A percentile compares a stretch with the other conserved stretches of the same genome.
These are phyloP conservation scores for Poecilia velifera DNA, from an alignment of 2,797 vertebrate genomes.

Conservation along the genomic window DNA sequence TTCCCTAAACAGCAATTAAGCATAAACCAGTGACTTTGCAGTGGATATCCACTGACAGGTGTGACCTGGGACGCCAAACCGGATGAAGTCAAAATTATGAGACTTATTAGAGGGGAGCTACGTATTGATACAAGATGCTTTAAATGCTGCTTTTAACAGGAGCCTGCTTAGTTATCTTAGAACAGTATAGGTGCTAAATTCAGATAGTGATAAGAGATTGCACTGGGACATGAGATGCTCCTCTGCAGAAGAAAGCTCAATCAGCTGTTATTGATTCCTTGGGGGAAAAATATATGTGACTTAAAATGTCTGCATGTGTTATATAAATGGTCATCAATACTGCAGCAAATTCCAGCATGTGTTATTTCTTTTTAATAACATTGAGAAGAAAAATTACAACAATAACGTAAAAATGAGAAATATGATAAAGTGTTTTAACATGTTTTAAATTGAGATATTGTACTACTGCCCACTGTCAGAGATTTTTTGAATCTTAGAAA, in stretches of 20 bases:
- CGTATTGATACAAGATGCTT: neutral
- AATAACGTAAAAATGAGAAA: neutral
- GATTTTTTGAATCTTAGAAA: neutral
- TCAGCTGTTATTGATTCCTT: neutral
- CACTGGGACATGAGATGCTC: neutral
- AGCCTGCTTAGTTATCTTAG: neutral
- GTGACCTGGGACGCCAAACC: slow-evolving; percentile 22
- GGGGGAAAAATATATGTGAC: neutral
- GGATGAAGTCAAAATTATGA: slow-evolving; percentile 11
- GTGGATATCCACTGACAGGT: slow-evolving; percentile 14
- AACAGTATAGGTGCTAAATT: neutral
- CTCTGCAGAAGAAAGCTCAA: neutral
- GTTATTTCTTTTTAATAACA: neutral
- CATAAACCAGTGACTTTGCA: slow-evolving; percentile 15
- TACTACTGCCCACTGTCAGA: neutral
- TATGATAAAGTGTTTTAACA: neutral
- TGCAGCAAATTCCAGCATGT: neutral
- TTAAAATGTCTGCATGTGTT: neutral
- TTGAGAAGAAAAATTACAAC: neutral
- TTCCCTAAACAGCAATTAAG: slow-evolving; percentile 19
- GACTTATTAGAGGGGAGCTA: neutral
- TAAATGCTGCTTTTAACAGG: neutral
- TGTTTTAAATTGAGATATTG: neutral
- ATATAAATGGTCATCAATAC: neutral
- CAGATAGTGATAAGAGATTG: neutral